These are phyloP conservation scores for Clupea harengus DNA, from an alignment of 2,113 vertebrate species.

Conservation along the genomic window DNA sequence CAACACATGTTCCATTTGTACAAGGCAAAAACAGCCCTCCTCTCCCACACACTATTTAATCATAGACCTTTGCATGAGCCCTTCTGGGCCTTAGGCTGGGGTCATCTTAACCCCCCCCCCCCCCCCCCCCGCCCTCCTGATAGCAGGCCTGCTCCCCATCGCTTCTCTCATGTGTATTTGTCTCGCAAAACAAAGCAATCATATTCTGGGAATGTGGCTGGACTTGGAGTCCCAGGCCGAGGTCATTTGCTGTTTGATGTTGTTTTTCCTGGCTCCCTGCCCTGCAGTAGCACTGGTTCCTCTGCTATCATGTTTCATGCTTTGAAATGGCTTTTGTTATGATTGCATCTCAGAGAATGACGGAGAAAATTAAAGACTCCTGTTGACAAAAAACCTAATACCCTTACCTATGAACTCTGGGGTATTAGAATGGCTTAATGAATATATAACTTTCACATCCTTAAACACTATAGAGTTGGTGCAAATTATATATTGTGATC, in stretches of 20 bases:
- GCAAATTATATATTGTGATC: not conserved
- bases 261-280: constrained; percentile 64
- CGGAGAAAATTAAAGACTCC: constrained; percentile 48
- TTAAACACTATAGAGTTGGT: not conserved
- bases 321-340: constrained; percentile 52
- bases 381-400: constrained; percentile 48
- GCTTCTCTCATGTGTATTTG: not conserved
- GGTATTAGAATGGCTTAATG: not conserved
- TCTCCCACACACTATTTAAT: no score
- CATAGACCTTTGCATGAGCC: no score
- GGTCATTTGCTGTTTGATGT: constrained; percentile 61
- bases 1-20: no score
- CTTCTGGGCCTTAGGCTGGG: no score
- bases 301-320: constrained; percentile 51
- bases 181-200: constrained; percentile 47
- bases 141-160: not conserved
- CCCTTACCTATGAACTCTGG: not conserved
- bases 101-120: no score
- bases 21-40: no score
- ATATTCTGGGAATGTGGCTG: constrained; percentile 48
- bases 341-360: constrained; percentile 57
- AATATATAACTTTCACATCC: constrained; percentile 31
- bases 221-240: constrained; percentile 55
- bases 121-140: no score
- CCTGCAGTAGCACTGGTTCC: constrained; percentile 48